Conservation (phyloP, 2,888 invertebrate species). For the Drosophila flavopinicola region DNA sequence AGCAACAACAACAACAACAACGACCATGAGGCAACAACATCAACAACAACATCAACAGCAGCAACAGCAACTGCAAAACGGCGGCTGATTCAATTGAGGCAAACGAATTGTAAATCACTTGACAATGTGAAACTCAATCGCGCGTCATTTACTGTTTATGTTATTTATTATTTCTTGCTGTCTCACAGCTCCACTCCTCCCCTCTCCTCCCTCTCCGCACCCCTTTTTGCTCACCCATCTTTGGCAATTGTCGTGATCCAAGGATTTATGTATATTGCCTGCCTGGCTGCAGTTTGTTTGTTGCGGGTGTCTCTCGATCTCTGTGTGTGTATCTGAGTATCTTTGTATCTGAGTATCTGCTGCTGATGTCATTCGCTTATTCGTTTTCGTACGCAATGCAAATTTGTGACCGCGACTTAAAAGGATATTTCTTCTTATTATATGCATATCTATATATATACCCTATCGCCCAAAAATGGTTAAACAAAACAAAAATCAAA, state of each 20-base stretch:
- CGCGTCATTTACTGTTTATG: slow-evolving; percentile 75
- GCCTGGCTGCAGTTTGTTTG: slow-evolving; percentile 17
- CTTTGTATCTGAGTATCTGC: slow-evolving; percentile 8
- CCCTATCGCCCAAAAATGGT: slow-evolving; percentile 35
- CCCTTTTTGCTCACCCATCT: too few relatives aligned
- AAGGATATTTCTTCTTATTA: slow-evolving; percentile 63
- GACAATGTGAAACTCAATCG: slow-evolving; percentile 81
- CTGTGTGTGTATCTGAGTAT: slow-evolving; percentile 4
- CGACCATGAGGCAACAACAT: slow-evolving; percentile 11
- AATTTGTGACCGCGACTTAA: slow-evolving; percentile 67
- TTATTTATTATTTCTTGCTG: slow-evolving; percentile 75
- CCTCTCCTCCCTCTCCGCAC: neutral
- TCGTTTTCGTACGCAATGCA: slow-evolving; percentile 57
- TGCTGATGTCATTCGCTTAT: slow-evolving; percentile 67
- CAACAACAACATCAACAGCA: neutral
- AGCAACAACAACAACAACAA: neutral
- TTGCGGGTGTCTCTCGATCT: slow-evolving; percentile 51
- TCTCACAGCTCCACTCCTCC: slow-evolving; percentile 19
- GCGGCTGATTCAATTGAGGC: slow-evolving; percentile 76
- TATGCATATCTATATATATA: slow-evolving; percentile 17
- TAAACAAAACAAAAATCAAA: slow-evolving; percentile 2
- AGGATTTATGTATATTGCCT: slow-evolving; percentile 74
- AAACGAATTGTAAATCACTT: slow-evolving; percentile 78
- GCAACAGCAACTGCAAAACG: slow-evolving; percentile 36
- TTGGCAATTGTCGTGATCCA: slow-evolving; percentile 56